Evolutionary conservation across 2,888 invertebrate genomes (phyloP), one percentile per base, ranked within the genome.

Genomic region (Tenodera sinensis): DNA sequence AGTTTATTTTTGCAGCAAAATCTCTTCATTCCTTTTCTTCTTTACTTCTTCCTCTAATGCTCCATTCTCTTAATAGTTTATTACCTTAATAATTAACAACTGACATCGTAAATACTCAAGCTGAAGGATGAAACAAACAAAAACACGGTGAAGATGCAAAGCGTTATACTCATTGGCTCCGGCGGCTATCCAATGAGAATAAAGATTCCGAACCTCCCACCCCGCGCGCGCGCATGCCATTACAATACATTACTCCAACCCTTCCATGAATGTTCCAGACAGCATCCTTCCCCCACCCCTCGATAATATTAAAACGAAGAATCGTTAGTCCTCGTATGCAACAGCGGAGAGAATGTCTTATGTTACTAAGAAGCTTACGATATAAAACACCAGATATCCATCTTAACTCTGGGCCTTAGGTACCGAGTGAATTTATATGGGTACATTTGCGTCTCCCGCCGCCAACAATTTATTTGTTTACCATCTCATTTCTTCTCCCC

Each of bases 161-260:
- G 27, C 27, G 47, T 42, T 15, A 20, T 54, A 85, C 25, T 47
- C 85, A 47, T 85, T 85, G 85, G 85, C 8, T 47, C 85, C 42
- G 54, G 47, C 42, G 42, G 85, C 27, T 85, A 85, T 85, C 85
- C 85, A 85, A 85, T 85, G 47, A 85, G 85, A 47, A 85, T 85
- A 42, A 8, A 85, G 85, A 85, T 85, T n/a, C 28, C 42, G 28
- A 25, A 15, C 85, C 85, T 85, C 85, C 47, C 12, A 71, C 20
- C 83, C 83, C 28, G 12, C 47, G 34, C 47, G 42, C 42, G 42
- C 54, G 85, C 85, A 42, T 85, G 15, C 85, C 85, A 85, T 85
- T 85, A 85, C 54, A 47, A 85, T 47, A 85, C 85, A 47, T 85
- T 28, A 85, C 20, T 28, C 54, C 27, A 85, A 85, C 47, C 85